Base-by-base conservation (phyloP, 2,797 vertebrate genomes). In the Hirundo rustica region DNA sequence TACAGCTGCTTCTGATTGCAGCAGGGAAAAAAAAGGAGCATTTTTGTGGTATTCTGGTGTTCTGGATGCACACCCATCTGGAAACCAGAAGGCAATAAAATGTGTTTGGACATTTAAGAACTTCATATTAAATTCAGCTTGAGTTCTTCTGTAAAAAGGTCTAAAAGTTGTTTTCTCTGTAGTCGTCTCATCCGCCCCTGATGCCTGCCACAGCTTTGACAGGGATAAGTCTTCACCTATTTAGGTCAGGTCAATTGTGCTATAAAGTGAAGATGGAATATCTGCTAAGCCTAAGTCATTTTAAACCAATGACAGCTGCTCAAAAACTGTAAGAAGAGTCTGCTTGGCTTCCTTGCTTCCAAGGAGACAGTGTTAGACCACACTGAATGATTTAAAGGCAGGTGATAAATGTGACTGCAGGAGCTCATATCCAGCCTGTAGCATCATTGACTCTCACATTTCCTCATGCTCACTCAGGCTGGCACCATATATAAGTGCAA, bases 21-120 rank as follows among this genome's bases (percentile, higher is more conserved):
- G 77, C 42, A 67, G 45, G 27, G 15, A 3, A 27, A 78, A 72
- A 80, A 83, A 85, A 68, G 4, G 40, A 57, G 8, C 77, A 86
- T 95, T 95, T 92, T 90, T 94, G 94, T 92, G 85, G 85, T 86
- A 64, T 91, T 93, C 81, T 93, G 65, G 40, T 70, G 58, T 29
- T 92, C 64, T 92, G 80, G 71, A 58, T 87, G n/a, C 36, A 77
- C 74, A 91, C 4, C 48, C 55, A 47, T 88, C 89, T 93, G 89
- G 93, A 93, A 95, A 86, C 17, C 60, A 93, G 76, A 92, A 84
- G 42, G 61, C 50, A 87, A 42, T 92, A 92, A 94, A 94, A 95
- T 70, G 20, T 74, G 19, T 90, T 92, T 85, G 74, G 61, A 85
- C 11, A 13, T 74, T 83, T 92, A 80, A 85, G 65, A 92, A 75